Base-by-base conservation (phyloP, 2,888 invertebrate species). In the Cerastis rubricosa region DNA sequence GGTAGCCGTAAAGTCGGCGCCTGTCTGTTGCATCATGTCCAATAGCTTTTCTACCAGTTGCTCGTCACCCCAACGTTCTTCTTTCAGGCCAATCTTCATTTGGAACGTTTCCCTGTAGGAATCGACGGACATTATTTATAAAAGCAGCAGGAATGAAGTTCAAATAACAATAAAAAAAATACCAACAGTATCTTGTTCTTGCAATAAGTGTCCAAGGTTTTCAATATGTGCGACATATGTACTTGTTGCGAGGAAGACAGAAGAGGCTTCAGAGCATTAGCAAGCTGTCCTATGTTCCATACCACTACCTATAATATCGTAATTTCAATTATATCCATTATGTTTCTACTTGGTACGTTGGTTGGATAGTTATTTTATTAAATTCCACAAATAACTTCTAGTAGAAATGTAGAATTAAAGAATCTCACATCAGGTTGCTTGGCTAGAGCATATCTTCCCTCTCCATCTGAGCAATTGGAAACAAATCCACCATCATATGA, bases 241-340 rank as follows among this genome's bases (percentile, higher is more conserved):
- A 95, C 92, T 86, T 95, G 95, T 81, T 97, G 96, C 0, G 96
- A 94, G 0, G 96, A 89, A 2, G 92, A 94, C 45, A 97, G 87
- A 0, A 97, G 94, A 7, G 97, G 97, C 77, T 97, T 95, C 43
- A 98, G 90, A 59, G 97, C 97, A 87, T 97, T 97, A 0, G 97
- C 97, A 45, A 98, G 93, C 89, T 97, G 97, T 12, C 95, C 93
- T 84, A 97, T 96, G 89, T 98, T 98, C 97, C 97, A 98, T 49
- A 97, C 95, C 72, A 97, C 97, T 35, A 97, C 94, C 97, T 97
- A 51, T 9, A 71, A 61, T 45, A 19, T 2, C 22, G 25, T 19
- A 29, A 67, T 66, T 65, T 51, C 14, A 25, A 64, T 65, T 9
- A 61, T 11, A 35, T 35, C 29, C 19, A 43, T 64, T n/a, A 63